Base-by-base conservation (phyloP, 2,113 vertebrate species). In the Myotis brandtii region DNA sequence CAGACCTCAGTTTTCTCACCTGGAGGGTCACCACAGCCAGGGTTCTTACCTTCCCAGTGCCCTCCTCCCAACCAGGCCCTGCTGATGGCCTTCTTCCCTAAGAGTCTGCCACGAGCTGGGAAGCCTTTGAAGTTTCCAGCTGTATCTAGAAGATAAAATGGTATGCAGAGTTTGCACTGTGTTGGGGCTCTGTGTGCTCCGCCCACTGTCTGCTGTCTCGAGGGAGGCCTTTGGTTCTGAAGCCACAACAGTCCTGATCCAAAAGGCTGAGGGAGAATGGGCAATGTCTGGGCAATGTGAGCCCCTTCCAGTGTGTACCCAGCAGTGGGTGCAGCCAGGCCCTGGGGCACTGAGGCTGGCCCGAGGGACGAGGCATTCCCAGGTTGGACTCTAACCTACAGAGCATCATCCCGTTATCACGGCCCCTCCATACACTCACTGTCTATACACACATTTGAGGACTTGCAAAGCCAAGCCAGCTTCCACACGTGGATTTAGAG, bases 101-200 rank as follows among this genome's bases (percentile, higher is more conserved):
- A 18, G 43, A 69, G 56, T 21, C 30, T 70, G 66, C 70, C 69
- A 14, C 3, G 3, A 89, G 64, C 84, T 43, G 56, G 87, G 56
- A 81, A 79, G 32, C 62, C 89, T 90, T 75, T 87, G 66, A 92
- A 50, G 46, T 91, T 88, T 32, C 54, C 37, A 43, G 91, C 52
- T 92, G 69, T 83, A 16, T 95, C 86, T 88, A 64, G 20, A 69
- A 92, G 79, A 86, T 83, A 64, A 86, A 83, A 72, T 56, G 12
- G 43, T 62, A 62, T 10, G 32, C 69, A 69, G n/a, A 81, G 48
- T 91, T 76, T 54, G 64, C 34, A 34, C 25, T 79, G 34, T 79
- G 66, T 64, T 10, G 0, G 23, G 64, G 30, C 32, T 72, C 20
- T 13, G 50, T 2, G 0, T 23, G 43, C 59, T 73, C 66, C 3